Conservation (phyloP, 2,888 invertebrate species). For the Cataglyphis altisquamis region DNA sequence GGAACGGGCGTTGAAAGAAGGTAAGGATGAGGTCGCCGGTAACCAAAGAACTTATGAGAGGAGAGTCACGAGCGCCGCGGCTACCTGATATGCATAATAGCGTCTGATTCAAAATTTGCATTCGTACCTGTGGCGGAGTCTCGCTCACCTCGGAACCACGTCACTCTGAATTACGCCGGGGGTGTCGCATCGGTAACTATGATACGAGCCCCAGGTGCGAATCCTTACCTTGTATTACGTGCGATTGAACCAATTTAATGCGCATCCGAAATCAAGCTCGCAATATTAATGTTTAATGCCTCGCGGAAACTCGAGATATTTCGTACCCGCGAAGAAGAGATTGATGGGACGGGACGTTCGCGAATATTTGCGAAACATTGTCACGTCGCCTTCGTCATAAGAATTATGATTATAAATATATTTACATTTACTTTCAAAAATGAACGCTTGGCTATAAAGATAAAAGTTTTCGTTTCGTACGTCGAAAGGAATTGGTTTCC, state of each 20-base stretch:
- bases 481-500: slow-evolving; percentile 3
- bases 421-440: neutral
- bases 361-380: neutral
- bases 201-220: slow-evolving; percentile 12
- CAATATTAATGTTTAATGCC: slow-evolving; percentile 34
- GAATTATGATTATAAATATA: slow-evolving; percentile 34
- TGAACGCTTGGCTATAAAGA: neutral
- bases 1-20: slow-evolving; percentile 55
- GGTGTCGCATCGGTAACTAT: slow-evolving; percentile 10
- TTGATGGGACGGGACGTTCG: neutral
- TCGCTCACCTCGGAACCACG: slow-evolving; percentile 26
- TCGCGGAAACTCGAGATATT: neutral
- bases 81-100: slow-evolving; percentile 80
- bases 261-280: slow-evolving; percentile 35
- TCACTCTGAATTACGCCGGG: slow-evolving; percentile 13
- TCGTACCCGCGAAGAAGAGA: neutral
- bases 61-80: slow-evolving; percentile 72
- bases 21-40: slow-evolving; percentile 54
- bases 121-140: slow-evolving; percentile 73
- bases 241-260: slow-evolving; percentile 52
- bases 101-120: slow-evolving; percentile 80
- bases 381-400: slow-evolving; percentile 9
- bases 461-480: slow-evolving; percentile 22
- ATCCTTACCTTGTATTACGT: slow-evolving; percentile 45
- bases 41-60: slow-evolving; percentile 77